Base-by-base conservation (phyloP, 1,140 invertebrate species). In the Drosophila azteca region DNA sequence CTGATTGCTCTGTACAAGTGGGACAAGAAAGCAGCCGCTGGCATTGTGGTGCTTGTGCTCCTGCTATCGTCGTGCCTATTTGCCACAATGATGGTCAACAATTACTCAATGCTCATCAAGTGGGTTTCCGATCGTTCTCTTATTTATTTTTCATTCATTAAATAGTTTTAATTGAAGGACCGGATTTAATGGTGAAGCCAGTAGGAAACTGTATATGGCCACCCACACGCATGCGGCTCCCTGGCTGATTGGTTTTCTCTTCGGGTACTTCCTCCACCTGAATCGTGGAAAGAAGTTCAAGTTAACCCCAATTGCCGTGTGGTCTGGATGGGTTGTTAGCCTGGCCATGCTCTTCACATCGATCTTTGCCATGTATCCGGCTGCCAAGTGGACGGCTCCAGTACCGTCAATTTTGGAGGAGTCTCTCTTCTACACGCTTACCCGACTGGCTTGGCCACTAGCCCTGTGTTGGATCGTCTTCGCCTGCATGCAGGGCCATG, bases 401-500 rank as follows among this genome's bases (percentile, higher is more conserved):
- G 26, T 39, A 3, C 17, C 80, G 46, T 81, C 90, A 5, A 60
- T 77, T 13, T 35, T 88, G 2, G 92, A 93, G 51, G 93, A 93
- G 2, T 93, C 95, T 1, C 91, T 95, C 7, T 96, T 96, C 69
- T 93, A 93, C 1, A 92, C 94, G 3, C 92, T 95, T 4, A 92
- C 94, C 43, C 92, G 95, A 31, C 91, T 94, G 1, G 88, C n/a
- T 62, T 96, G 95, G 94, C 92, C 93, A 0, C 3, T 94, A 0
- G 92, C 92, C 2, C 48, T 96, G 4, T 92, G 92, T 0, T 96
- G 95, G 95, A 92, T 96, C 2, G 93, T 96, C 8, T 94, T 95
- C 55, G 94, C 94, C 2, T 95, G 95, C 74, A 90, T 92, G 9
- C 92, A 93, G 54, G 95, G 94, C 39, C 94, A 94, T 83, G 95